These are phyloP conservation scores for Drosophila colorata DNA, from an alignment of 2,888 invertebrate species.

Conservation along the genomic window DNA sequence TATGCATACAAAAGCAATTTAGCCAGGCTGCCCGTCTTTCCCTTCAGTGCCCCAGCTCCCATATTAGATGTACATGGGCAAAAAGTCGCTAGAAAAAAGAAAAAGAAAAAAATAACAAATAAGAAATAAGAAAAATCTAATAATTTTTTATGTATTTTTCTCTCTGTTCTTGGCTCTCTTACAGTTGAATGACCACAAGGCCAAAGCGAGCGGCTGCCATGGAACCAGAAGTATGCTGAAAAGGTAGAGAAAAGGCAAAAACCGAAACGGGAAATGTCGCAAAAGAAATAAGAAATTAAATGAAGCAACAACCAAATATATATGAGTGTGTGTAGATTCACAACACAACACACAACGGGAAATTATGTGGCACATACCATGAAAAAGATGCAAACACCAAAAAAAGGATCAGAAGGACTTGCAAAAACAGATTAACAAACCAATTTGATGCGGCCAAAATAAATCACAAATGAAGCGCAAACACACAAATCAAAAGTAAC, in stretches of 20 bases:
- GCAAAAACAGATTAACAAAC: constrained; percentile 54
- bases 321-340: constrained; percentile 15
- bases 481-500: constrained; percentile 17
- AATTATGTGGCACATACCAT: constrained; percentile 52
- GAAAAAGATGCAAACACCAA: constrained; percentile 16
- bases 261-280: constrained; percentile 45
- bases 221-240: constrained; percentile 43
- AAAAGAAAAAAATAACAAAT: constrained; percentile 28
- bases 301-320: constrained; percentile 52
- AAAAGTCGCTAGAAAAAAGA: constrained; percentile 37
- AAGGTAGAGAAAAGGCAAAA: constrained; percentile 51
- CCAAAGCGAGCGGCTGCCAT: constrained; percentile 48
- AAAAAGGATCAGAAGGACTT: constrained; percentile 44
- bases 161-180: constrained; percentile 61
- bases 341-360: constrained; percentile 38
- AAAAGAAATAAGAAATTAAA: constrained; percentile 58
- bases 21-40: constrained; percentile 20
- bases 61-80: constrained; percentile 36
- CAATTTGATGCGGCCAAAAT: constrained; percentile 34
- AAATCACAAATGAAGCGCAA: constrained; percentile 38
- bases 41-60: neutral
- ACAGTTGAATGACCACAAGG: constrained; percentile 76
- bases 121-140: constrained; percentile 60
- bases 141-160: constrained; percentile 69
- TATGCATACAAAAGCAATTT: constrained; percentile 80